Evolutionary conservation across 2,888 invertebrate species (phyloP), one percentile per base, ranked within the genome.

Genomic region (Tetheella fluctuosa): DNA sequence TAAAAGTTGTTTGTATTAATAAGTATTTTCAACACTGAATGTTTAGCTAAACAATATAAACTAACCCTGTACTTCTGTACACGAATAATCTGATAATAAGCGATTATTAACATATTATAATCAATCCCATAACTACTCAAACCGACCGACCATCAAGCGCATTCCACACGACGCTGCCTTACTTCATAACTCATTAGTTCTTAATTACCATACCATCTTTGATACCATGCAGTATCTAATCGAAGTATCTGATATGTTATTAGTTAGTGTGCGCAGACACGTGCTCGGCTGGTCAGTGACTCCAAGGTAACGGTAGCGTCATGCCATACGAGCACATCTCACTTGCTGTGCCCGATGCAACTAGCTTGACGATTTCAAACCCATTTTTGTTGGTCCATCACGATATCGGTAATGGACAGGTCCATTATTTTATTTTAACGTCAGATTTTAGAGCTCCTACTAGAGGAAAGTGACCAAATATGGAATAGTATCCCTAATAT

Each of bases 211-310:
- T 48, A 48, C 48, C 48, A 48, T 20, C 1, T 7, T n/a, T 20
- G 48, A 48, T 48, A 20, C 20, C 10, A n/a, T n/a, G n/a, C n/a
- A 48, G 48, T 48, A 48, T 48, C 48, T 48, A 20, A 48, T 48
- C 48, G 48, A 48, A 48, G 48, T 48, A 20, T 48, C 48, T 20
- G 48, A 48, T 48, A 20, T 48, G 48, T 42, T 42, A 42, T 42
- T 42, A 39, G 39, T 39, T 39, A 42, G 42, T 48, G 20, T 48
- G 74, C 75, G 25, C 17, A 56, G 68, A 74, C 85, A 85, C 85
- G 82, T 79, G 82, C 80, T 64, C 37, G 52, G 64, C 48, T 86
- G 87, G 87, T 86, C 88, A 88, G 74, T 85, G 89, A 87, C 88
- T 81, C 75, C 64, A 68, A 68, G 58, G 60, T 86, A 88, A 88